These are phyloP conservation scores for Caenorhabditis zanzibari DNA, from an alignment of 2,888 invertebrate species.

Conservation along the genomic window DNA sequence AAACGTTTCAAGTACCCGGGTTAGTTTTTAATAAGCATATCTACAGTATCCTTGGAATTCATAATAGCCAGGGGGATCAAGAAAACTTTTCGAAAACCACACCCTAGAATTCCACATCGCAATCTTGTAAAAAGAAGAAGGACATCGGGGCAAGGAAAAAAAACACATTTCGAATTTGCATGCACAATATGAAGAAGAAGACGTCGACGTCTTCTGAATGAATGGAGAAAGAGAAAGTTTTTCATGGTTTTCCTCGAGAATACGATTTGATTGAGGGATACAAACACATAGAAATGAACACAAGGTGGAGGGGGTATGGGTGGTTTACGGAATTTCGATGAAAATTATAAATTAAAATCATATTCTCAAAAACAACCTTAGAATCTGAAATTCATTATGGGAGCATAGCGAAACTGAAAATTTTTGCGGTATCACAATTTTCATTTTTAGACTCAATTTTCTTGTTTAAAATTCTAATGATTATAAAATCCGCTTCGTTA, in stretches of 20 bases:
- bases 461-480: too few relatives aligned
- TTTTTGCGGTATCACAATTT: too few relatives aligned
- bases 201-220: too few relatives aligned
- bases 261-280: constrained; percentile 36
- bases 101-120: neutral
- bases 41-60: neutral
- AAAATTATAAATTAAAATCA: neutral
- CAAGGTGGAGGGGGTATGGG: too few relatives aligned
- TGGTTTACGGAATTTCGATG: too few relatives aligned
- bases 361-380: neutral
- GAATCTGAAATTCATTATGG: neutral
- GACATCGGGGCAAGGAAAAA: constrained; percentile 13
- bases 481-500: too few relatives aligned
- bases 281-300: too few relatives aligned
- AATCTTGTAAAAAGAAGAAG: too few relatives aligned
- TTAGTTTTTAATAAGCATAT: neutral
- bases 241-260: constrained; percentile 10
- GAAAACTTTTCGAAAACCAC: too few relatives aligned
- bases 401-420: neutral
- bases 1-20: neutral
- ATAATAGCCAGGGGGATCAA: too few relatives aligned
- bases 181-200: constrained; percentile 61
- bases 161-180: constrained; percentile 67
- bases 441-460: too few relatives aligned
- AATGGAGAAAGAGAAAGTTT: constrained; percentile 42